Conservation (phyloP, 1,140 invertebrate species). For the Nilaparvata lugens region DNA sequence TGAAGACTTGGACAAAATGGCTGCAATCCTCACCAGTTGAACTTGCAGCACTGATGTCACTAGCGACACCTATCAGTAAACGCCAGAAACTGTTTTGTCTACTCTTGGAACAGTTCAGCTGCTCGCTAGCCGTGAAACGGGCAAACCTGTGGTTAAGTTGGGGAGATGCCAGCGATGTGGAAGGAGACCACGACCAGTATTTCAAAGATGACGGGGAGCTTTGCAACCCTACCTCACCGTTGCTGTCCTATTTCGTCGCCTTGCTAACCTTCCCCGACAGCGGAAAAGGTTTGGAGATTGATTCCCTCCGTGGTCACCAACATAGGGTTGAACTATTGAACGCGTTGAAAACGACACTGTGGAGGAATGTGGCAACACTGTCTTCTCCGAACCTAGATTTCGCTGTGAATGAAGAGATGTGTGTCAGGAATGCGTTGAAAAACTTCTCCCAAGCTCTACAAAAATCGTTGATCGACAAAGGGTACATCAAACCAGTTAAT, state of each 20-base stretch:
- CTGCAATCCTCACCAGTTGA: background rate
- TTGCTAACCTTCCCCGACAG: background rate
- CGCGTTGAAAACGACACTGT: slow-evolving; percentile 38
- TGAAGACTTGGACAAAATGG: background rate
- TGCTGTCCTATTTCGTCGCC: background rate
- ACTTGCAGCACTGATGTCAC: background rate
- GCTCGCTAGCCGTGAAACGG: background rate
- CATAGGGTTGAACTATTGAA: slow-evolving; percentile 28
- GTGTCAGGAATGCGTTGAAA: background rate
- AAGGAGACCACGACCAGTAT: background rate
- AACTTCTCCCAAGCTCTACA: too few species aligned
- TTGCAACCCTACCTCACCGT: background rate
- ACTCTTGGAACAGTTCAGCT: slow-evolving; percentile 3
- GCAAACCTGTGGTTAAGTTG: slow-evolving; percentile 1
- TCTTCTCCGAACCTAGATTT: slow-evolving; percentile 30
- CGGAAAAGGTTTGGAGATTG: background rate
- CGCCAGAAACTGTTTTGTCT: background rate
- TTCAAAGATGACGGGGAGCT: background rate
- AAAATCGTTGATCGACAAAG: too few species aligned
- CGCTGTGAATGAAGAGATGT: too few species aligned
- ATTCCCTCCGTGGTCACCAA: background rate
- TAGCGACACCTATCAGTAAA: background rate
- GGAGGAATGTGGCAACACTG: slow-evolving; percentile 39
- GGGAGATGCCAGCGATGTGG: background rate
- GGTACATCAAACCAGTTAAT: too few species aligned